Evolutionary conservation across 2,113 vertebrate species (phyloP).

Genomic region (Dromiciops gliroides): DNA sequence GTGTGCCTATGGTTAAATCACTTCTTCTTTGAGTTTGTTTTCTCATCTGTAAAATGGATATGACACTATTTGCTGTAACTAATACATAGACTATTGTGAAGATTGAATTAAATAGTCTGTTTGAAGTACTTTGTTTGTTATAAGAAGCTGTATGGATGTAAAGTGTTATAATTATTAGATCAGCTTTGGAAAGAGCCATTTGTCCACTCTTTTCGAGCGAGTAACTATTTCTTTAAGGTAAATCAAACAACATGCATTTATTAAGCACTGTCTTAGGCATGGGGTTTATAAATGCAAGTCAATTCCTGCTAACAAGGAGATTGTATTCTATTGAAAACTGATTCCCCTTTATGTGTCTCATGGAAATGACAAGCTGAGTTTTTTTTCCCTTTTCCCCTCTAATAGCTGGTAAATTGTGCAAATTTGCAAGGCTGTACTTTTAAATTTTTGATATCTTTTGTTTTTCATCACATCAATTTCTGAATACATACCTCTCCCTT

Average conservation of each 20-base stretch:
- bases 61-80: not conserved
- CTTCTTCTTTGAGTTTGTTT: not conserved
- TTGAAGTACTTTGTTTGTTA: not conserved
- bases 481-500: not conserved
- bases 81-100: not conserved
- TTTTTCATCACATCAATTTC: not conserved
- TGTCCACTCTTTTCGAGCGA: not conserved
- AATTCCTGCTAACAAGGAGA: not conserved
- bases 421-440: conserved; percentile 24
- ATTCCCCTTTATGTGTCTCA: not conserved
- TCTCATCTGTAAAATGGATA: not conserved
- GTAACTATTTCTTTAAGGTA: not conserved
- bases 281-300: not conserved
- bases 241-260: not conserved
- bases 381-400: not conserved
- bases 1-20: not conserved
- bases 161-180: not conserved
- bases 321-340: not conserved
- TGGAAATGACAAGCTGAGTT: not conserved
- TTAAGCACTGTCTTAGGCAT: not conserved
- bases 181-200: not conserved
- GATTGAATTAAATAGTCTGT: not conserved
- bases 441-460: not conserved
- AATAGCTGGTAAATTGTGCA: not conserved
- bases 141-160: not conserved